Base-by-base conservation (phyloP, 2,113 vertebrate genomes). In the Perca fluviatilis region DNA sequence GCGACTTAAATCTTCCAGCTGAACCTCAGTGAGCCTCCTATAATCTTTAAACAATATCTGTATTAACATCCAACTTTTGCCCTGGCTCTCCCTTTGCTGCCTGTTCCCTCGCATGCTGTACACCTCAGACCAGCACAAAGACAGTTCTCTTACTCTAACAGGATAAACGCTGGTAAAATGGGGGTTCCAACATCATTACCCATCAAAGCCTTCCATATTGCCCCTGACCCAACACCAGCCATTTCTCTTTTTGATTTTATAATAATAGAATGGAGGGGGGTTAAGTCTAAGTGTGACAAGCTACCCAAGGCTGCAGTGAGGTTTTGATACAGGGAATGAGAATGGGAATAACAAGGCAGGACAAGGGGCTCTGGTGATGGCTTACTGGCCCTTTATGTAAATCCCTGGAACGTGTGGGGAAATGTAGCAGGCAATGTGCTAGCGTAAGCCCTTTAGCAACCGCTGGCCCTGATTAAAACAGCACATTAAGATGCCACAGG, bases 31-130 rank as follows among this genome's bases (percentile, higher is more conserved):
- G 83, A 94, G 94, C 89, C 78, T 89, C 80, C 82, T 77, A 85
- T 94, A 95, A 95, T 95, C 94, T 93, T 78, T 27, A 85, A 87
- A 90, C 93, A 83, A 94, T 94, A 92, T 94, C 75, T 33, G 80
- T 89, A 93, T 94, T 94, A 95, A 90, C 92, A 86, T 84, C 82
- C 69, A 89, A 89, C 92, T 87, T 90, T 76, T 84, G 46, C 33
- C 57, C 43, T 56, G 4, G 65, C 67, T 85, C 79, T 82, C 36
- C 62, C 83, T 74, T 73, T 76, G 78, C 86, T 74, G 47, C 82
- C 43, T 40, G 76, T 43, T 79, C 58, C 63, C 81, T 36, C 5
- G 64, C 25, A 69, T 80, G 64, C 70, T 46, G 13, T 71, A 67
- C 54, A 83, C 76, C 74, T 91, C 74, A 53, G 58, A 86, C 71